These are phyloP conservation scores for Sycobia sp. DNA, from an alignment of 1,140 invertebrate species.

Conservation along the genomic window DNA sequence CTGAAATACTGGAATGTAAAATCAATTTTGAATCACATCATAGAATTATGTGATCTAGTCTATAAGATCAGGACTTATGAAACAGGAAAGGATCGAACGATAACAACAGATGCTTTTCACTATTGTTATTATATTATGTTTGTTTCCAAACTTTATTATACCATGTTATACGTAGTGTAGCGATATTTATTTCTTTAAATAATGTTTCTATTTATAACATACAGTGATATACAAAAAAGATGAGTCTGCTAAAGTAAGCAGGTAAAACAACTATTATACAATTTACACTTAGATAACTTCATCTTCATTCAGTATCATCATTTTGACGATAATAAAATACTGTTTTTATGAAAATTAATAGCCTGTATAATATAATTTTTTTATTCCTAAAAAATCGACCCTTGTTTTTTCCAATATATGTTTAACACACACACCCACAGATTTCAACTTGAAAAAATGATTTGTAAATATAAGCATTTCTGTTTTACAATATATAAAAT, in stretches of 20 bases:
- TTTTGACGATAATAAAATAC: conserved; percentile 20
- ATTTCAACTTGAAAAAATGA: no score
- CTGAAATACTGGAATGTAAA: conserved; percentile 3
- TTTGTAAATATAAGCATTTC: no score
- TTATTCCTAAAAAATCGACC: not conserved
- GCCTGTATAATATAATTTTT: not conserved
- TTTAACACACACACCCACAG: no score
- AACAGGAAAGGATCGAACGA: conserved; percentile 15
- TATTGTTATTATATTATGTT: conserved; percentile 34
- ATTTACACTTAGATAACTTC: conserved; percentile 18
- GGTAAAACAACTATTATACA: conserved; percentile 18
- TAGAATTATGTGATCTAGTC: conserved; percentile 25
- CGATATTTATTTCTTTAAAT: conserved; percentile 29
- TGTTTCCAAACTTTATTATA: conserved; percentile 35
- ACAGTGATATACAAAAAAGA: conserved; percentile 27
- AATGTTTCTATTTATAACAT: conserved; percentile 27
- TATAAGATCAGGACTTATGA: conserved; percentile 21
- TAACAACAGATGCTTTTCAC: conserved; percentile 16
- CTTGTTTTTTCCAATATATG: no score
- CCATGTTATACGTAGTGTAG: conserved; percentile 33
- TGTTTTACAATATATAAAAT: no score
- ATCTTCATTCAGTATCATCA: conserved; percentile 21
- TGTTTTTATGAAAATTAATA: conserved; percentile 17
- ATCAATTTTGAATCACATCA: conserved; percentile 14
- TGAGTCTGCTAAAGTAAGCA: conserved; percentile 14